Conservation (phyloP, 2,888 invertebrate species). For the Saturnia pavonia region DNA sequence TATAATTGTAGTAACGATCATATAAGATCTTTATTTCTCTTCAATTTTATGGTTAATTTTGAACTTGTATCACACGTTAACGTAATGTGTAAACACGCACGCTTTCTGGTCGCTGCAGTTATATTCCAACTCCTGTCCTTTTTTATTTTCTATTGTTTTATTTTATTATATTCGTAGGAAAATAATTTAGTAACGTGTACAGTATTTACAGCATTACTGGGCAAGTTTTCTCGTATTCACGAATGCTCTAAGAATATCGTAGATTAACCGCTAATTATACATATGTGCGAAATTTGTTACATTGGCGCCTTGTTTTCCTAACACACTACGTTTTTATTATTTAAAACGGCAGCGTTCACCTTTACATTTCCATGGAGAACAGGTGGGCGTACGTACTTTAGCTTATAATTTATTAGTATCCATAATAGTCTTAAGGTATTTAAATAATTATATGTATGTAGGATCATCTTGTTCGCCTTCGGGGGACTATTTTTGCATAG, state of each 20-base stretch:
- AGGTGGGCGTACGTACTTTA: neutral
- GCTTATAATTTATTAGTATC: slow-evolving; percentile 3
- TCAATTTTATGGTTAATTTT: too few relatives aligned
- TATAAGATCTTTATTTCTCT: too few relatives aligned
- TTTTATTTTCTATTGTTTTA: too few relatives aligned
- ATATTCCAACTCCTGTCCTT: too few relatives aligned
- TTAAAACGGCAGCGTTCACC: slow-evolving; percentile 3
- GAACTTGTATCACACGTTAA: too few relatives aligned
- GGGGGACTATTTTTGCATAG: neutral
- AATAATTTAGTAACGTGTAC: neutral
- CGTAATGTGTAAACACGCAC: too few relatives aligned
- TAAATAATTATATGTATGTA: slow-evolving; percentile 3
- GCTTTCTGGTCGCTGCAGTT: too few relatives aligned
- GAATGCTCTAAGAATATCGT: neutral
- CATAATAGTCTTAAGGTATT: slow-evolving; percentile 1
- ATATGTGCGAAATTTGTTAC: neutral
- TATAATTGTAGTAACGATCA: too few relatives aligned
- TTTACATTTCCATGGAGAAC: slow-evolving; percentile 14
- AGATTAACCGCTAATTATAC: neutral
- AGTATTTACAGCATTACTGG: neutral
- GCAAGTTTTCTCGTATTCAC: too few relatives aligned
- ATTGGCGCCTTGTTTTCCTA: neutral
- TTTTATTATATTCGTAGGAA: neutral
- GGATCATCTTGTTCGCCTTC: neutral
- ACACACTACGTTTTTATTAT: neutral